A percentile compares a stretch with the other conserved stretches of the same genome.
phyloP scores from a whole-genome alignment of 1,140 invertebrate genomes.

The Diprion similis region DNA sequence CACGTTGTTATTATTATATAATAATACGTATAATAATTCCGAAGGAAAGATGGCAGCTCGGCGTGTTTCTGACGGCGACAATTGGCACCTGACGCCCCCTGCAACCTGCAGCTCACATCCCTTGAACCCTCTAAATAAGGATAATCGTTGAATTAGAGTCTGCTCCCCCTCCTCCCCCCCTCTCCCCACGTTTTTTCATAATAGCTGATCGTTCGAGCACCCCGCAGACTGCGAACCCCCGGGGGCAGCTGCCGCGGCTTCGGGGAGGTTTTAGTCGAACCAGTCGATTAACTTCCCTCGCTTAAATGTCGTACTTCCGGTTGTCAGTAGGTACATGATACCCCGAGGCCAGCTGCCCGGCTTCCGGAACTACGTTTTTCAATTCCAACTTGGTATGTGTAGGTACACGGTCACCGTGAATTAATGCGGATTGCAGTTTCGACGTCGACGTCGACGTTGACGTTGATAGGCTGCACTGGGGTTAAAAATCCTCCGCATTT shows the following conservation, averaged over 20 bases:
- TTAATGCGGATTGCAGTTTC: no score
- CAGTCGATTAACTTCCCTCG: constrained; percentile 55
- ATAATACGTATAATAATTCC: no score
- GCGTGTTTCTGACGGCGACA: constrained; percentile 22
- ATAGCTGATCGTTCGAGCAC: constrained; percentile 30
- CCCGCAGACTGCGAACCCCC: background rate
- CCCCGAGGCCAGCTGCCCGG: background rate
- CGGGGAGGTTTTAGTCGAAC: constrained; percentile 27
- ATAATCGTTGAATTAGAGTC: constrained; percentile 36
- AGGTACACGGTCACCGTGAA: no score
- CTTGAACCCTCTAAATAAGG: constrained; percentile 38
- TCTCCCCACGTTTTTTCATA: no score
- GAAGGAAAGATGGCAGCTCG: no score
- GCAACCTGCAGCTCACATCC: constrained; percentile 39
- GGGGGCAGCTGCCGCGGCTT: constrained; percentile 40
- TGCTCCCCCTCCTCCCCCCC: constrained; percentile 12
- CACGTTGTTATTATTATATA: no score
- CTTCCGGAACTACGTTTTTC: constrained; percentile 3
- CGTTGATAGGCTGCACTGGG: no score
- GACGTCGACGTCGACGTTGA: no score
- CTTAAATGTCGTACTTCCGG: constrained; percentile 51
- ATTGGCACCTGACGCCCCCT: constrained; percentile 46
- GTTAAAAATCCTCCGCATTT: no score
- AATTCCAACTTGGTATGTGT: no score
- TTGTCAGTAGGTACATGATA: constrained; percentile 11